Evolutionary conservation across 2,888 invertebrate species (phyloP).

Genomic region (Eupithecia centaureata): DNA sequence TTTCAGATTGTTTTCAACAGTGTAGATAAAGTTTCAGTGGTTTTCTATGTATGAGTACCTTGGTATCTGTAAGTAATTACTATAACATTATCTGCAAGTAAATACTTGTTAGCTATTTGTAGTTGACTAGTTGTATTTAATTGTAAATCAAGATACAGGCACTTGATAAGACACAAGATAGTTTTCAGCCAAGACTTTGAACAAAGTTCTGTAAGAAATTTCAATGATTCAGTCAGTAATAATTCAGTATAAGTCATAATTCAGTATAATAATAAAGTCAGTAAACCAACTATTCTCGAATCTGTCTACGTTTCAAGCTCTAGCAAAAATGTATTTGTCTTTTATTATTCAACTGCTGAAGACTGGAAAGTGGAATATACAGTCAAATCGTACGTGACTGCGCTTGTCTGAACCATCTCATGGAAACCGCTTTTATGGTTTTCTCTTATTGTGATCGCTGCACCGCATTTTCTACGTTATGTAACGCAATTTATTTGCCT

Average conservation of each 20-base stretch:
- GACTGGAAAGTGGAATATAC: constrained; percentile 76
- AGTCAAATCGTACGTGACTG: constrained; percentile 74
- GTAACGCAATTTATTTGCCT: constrained; percentile 47
- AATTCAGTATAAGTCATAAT: too few relatives aligned
- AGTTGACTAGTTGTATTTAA: background rate
- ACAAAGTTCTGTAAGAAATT: background rate
- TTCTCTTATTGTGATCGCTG: constrained; percentile 61
- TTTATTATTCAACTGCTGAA: constrained; percentile 77
- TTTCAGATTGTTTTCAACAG: too few relatives aligned
- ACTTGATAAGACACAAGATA: background rate
- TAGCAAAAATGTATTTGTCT: constrained; percentile 67
- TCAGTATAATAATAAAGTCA: too few relatives aligned
- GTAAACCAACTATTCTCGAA: constrained; percentile 8
- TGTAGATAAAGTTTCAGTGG: too few relatives aligned
- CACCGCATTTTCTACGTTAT: constrained; percentile 55
- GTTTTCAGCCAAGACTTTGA: background rate
- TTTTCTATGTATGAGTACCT: too few relatives aligned
- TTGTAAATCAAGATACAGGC: background rate
- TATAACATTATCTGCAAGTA: too few relatives aligned
- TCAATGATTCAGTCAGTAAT: too few relatives aligned
- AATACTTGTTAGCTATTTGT: background rate
- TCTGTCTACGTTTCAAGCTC: constrained; percentile 31
- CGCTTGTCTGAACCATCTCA: constrained; percentile 58
- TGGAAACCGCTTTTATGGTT: constrained; percentile 61
- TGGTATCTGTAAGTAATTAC: too few relatives aligned